Evolutionary conservation across 1,140 invertebrate species (phyloP).

Genomic region (Bombus breviceps): DNA sequence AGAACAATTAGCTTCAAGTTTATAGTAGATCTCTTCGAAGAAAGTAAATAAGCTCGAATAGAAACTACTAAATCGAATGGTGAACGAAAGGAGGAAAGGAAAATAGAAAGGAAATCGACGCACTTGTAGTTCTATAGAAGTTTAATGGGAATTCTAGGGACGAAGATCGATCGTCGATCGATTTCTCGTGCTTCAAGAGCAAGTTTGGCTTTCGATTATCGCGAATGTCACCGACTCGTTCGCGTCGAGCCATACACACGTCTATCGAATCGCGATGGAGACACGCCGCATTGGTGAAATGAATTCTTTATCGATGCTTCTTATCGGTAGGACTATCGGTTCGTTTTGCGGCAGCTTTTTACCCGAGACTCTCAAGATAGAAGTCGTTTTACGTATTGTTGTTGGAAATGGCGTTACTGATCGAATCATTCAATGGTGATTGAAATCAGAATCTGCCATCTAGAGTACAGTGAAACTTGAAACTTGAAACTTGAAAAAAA

Average conservation of each 20-base stretch:
- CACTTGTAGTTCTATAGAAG: not conserved
- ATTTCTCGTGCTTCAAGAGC: not conserved
- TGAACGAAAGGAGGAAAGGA: not conserved
- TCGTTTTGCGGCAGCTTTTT: not conserved
- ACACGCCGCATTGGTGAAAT: not conserved
- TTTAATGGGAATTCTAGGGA: not conserved
- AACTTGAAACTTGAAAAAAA: no score
- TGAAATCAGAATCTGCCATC: not conserved
- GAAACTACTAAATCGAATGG: not conserved
- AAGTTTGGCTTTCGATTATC: constrained; percentile 9
- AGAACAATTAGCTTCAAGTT: not conserved
- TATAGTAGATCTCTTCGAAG: not conserved
- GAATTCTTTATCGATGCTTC: constrained; percentile 19
- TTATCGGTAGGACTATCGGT: constrained; percentile 3
- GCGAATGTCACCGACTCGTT: not conserved
- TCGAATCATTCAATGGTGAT: not conserved
- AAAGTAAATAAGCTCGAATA: not conserved
- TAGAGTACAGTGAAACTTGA: no score
- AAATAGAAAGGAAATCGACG: not conserved
- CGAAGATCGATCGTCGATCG: not conserved
- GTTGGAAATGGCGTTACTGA: not conserved
- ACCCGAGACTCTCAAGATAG: not conserved
- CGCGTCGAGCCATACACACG: not conserved
- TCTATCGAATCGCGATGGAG: not conserved
- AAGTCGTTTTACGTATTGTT: not conserved